A percentile compares a stretch with the other conserved stretches of the same genome.
Conservation (phyloP, 1,140 invertebrate genomes). For the Arion vulgaris region DNA sequence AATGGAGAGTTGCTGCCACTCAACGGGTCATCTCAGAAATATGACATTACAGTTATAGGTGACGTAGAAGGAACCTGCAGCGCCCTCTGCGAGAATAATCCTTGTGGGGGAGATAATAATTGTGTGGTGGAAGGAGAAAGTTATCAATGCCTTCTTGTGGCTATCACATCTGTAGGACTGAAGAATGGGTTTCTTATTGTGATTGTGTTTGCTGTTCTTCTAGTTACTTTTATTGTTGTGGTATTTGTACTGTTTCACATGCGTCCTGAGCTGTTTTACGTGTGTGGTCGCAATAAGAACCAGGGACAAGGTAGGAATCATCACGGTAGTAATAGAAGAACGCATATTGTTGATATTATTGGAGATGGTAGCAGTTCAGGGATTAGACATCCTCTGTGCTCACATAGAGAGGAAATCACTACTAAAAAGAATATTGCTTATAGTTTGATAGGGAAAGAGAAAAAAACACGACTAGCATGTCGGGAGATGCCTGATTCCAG, state of each 20-base stretch:
- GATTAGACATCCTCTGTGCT: slow-evolving; percentile 68
- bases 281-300: slow-evolving; percentile 38
- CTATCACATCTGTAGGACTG: slow-evolving; percentile 71
- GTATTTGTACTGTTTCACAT: slow-evolving; percentile 92
- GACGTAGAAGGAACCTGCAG: slow-evolving; percentile 51
- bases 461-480: slow-evolving; percentile 65
- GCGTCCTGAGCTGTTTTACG: slow-evolving; percentile 74
- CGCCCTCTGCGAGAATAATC: slow-evolving; percentile 51
- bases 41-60: slow-evolving; percentile 50
- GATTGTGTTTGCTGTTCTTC: slow-evolving; percentile 63
- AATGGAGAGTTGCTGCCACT: slow-evolving; percentile 92
- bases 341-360: slow-evolving; percentile 24
- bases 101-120: slow-evolving; percentile 42
- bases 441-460: slow-evolving; percentile 61
- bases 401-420: slow-evolving; percentile 58
- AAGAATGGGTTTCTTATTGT: slow-evolving; percentile 61
- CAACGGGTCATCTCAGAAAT: slow-evolving; percentile 79
- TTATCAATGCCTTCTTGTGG: slow-evolving; percentile 73
- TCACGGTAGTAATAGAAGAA: slow-evolving; percentile 41
- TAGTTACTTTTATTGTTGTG: slow-evolving; percentile 81
- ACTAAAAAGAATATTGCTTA: slow-evolving; percentile 76
- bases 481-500: slow-evolving; percentile 95
- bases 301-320: slow-evolving; percentile 28
- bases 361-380: slow-evolving; percentile 38
- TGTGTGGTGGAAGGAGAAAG: slow-evolving; percentile 49